Conservation (phyloP, 2,797 vertebrate species). For the Acridotheres tristis region DNA sequence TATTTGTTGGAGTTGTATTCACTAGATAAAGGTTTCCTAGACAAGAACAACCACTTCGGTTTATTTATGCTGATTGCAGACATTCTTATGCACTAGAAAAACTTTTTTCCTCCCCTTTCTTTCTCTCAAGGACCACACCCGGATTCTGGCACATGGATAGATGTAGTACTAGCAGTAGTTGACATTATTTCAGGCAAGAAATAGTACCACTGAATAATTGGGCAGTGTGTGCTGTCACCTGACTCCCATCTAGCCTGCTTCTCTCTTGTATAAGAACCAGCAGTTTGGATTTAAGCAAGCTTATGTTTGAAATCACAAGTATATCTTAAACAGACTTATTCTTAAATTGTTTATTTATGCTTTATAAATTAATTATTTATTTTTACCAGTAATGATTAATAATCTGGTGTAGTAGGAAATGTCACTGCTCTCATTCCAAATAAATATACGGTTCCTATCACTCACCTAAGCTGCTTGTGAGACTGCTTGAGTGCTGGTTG, state of each 20-base stretch:
- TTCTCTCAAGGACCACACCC: neutral
- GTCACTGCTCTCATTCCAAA: neutral
- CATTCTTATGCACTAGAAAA: neutral
- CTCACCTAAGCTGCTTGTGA: neutral
- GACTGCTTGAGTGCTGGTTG: neutral
- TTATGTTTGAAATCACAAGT: neutral
- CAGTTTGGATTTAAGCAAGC: neutral
- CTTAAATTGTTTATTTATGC: neutral
- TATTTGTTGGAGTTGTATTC: neutral
- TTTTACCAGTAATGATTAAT: neutral
- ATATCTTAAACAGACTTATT: neutral
- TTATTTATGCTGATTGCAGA: neutral
- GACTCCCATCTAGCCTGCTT: neutral
- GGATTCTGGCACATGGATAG: neutral
- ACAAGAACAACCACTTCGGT: neutral
- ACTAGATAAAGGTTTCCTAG: neutral
- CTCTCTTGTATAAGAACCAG: neutral
- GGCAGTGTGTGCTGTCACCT: neutral
- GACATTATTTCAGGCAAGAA: neutral
- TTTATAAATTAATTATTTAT: neutral
- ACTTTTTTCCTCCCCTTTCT: rapidly evolving
- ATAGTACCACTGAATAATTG: neutral
- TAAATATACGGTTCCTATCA: neutral
- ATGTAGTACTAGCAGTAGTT: neutral
- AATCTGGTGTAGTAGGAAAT: neutral